Conservation (phyloP, 30 jellyfish, hydroid and myxozoan species). For the Hydra vulgaris region DNA sequence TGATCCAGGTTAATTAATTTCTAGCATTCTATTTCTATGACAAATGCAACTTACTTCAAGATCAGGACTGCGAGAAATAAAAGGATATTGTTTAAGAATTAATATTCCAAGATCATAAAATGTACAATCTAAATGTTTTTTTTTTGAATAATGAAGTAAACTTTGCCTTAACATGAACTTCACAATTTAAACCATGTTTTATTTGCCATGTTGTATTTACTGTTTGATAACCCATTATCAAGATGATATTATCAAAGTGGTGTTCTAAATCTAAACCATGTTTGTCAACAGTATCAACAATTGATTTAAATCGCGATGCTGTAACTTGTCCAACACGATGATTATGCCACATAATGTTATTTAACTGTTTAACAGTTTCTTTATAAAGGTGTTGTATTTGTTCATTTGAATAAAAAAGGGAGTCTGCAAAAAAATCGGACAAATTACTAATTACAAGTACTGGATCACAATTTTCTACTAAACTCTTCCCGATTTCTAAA, state of each 20-base stretch:
- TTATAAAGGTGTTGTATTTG: not conserved
- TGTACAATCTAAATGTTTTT: not conserved
- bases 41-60: slow-evolving; percentile 7
- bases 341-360: not conserved
- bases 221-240: not conserved
- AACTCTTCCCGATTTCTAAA: no score
- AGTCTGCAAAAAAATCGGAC: not conserved
- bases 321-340: not conserved
- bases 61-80: not conserved
- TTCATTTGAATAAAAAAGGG: not conserved
- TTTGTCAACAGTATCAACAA: not conserved
- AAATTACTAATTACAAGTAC: not conserved
- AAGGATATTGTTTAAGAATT: not conserved
- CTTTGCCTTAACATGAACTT: not conserved
- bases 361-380: not conserved
- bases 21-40: slow-evolving; percentile 2
- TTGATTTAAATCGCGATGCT: not conserved
- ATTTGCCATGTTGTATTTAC: not conserved
- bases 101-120: not conserved
- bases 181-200: not conserved
- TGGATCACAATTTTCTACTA: not conserved
- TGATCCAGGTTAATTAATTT: not conserved
- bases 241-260: not conserved
- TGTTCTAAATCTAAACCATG: no score
- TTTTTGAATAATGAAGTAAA: not conserved